phyloP scores from a whole-genome alignment of 23 tunicate genomes.

The Aplidium turbinatum region DNA sequence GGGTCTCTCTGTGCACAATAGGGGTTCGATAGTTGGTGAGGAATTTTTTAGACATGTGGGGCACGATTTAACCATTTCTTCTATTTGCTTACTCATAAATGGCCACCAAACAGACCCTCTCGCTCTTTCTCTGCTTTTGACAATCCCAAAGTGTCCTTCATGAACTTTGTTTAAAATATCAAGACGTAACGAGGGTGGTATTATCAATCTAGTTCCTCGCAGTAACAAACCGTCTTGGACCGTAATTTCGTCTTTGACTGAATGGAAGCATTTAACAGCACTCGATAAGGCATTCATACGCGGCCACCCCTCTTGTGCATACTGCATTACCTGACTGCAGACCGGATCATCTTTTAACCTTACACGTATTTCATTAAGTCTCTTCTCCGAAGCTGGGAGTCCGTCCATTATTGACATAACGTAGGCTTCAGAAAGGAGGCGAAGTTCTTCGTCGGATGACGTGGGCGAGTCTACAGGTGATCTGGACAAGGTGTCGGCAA shows the following conservation, averaged over 20 bases:
- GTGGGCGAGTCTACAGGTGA: neutral
- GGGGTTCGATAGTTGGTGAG: constrained; percentile 20
- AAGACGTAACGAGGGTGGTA: neutral
- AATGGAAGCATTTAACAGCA: too few species aligned
- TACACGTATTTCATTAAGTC: neutral
- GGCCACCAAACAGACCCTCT: constrained; percentile 20
- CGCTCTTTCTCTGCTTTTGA: constrained; percentile 11
- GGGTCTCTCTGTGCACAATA: constrained; percentile 10
- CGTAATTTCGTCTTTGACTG: too few species aligned
- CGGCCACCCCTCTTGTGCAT: constrained; percentile 22
- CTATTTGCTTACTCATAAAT: constrained; percentile 12
- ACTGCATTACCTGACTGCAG: constrained; percentile 3
- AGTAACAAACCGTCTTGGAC: too few species aligned
- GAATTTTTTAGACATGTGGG: constrained; percentile 4
- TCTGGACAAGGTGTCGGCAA: constrained; percentile 19
- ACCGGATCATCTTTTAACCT: neutral
- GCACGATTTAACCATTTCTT: constrained; percentile 11
- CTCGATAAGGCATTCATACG: too few species aligned
- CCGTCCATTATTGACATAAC: neutral
- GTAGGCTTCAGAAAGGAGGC: neutral
- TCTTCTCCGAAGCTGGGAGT: constrained; percentile 22
- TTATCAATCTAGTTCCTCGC: too few species aligned
- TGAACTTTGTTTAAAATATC: constrained; percentile 15
- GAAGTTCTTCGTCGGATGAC: neutral
- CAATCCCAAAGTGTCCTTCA: constrained; percentile 21